Evolutionary conservation across 2,888 invertebrate species (phyloP).

Genomic region (Dexiosoma caninum): DNA sequence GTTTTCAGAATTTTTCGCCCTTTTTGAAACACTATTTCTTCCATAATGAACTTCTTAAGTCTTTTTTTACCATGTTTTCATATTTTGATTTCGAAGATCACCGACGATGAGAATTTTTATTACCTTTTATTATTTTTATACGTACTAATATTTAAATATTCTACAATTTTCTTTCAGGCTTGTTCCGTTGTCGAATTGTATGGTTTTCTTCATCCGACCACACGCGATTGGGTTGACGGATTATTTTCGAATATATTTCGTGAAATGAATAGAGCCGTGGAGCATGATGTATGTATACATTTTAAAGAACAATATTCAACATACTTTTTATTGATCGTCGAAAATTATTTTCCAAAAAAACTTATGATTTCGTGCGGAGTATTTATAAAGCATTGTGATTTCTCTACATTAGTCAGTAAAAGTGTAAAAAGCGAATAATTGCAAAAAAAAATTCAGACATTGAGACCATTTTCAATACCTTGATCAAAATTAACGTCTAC

Average conservation of each 20-base stretch:
- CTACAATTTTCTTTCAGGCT: constrained; percentile 81
- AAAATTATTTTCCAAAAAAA: not conserved
- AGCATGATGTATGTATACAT: constrained; percentile 75
- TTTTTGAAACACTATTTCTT: too few relatives aligned
- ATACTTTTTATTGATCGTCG: not conserved
- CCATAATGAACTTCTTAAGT: too few relatives aligned
- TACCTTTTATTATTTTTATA: not conserved
- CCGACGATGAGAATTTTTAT: too few relatives aligned
- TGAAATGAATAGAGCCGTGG: constrained; percentile 88
- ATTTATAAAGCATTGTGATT: too few relatives aligned
- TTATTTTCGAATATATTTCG: constrained; percentile 93
- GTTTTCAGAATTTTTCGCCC: too few relatives aligned
- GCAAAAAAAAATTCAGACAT: too few relatives aligned
- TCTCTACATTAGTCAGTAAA: too few relatives aligned
- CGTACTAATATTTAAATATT: too few relatives aligned
- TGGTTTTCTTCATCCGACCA: constrained; percentile 89
- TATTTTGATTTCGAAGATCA: too few relatives aligned
- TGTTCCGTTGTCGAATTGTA: constrained; percentile 93
- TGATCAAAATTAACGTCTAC: not conserved
- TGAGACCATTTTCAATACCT: not conserved
- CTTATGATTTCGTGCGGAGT: too few relatives aligned
- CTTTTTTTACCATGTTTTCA: too few relatives aligned
- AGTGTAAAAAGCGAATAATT: too few relatives aligned
- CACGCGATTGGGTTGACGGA: constrained; percentile 96
- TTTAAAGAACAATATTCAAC: not conserved